Percentiles rank a stretch among this genome's conserved stretches.
phyloP scores from a whole-genome alignment of 2,888 invertebrate species.

The Mechanitis messenoides region DNA sequence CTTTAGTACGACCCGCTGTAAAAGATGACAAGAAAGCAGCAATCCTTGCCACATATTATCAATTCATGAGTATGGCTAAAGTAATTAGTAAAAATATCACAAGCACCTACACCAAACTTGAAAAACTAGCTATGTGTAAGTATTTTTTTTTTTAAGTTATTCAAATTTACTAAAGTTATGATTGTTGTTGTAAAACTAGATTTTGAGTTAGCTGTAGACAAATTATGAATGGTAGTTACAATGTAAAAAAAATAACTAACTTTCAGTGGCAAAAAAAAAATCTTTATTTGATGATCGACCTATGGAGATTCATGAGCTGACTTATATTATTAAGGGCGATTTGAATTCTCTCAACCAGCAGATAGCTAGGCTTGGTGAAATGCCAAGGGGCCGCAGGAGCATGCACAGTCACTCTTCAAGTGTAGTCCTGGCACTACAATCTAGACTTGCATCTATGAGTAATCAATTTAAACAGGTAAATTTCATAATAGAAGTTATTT shows the following conservation, averaged over 20 bases:
- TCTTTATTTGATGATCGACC: conserved; percentile 98
- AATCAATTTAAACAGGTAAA: conserved; percentile 93
- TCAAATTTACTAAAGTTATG: neutral
- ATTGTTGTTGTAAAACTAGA: no score
- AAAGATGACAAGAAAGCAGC: conserved; percentile 86
- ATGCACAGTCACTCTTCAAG: conserved; percentile 94
- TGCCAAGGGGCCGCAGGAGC: conserved; percentile 87
- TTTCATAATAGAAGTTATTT: neutral
- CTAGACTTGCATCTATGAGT: conserved; percentile 97
- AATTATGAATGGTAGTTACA: neutral
- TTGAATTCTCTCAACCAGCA: conserved; percentile 96
- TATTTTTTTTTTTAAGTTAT: conserved; percentile 34
- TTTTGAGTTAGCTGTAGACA: conserved; percentile 2
- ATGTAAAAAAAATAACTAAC: conserved; percentile 10
- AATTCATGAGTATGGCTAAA: conserved; percentile 96
- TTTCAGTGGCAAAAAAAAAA: conserved; percentile 96
- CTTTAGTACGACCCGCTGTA: conserved; percentile 84
- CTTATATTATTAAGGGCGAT: conserved; percentile 98
- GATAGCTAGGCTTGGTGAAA: conserved; percentile 93
- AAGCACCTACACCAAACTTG: conserved; percentile 96
- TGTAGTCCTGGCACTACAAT: conserved; percentile 93
- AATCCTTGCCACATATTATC: conserved; percentile 90
- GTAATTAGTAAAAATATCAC: conserved; percentile 96
- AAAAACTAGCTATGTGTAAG: conserved; percentile 96
- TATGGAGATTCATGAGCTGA: conserved; percentile 96